These are phyloP conservation scores for Teleogryllus occipitalis DNA, from an alignment of 1,140 invertebrate genomes.

Conservation along the genomic window DNA sequence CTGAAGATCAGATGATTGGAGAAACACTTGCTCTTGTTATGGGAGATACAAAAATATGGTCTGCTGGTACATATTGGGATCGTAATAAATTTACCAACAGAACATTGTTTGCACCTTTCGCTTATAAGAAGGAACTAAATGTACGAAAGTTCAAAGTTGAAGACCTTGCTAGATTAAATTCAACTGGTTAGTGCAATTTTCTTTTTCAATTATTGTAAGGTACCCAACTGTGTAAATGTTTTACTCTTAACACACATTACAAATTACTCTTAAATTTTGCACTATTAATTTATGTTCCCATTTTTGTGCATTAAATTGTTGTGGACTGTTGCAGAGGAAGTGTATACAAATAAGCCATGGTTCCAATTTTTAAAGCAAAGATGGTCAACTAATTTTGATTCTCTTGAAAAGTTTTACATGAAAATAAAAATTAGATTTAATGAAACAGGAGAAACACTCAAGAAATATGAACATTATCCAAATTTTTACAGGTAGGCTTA, in stretches of 20 bases:
- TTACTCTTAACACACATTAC: neutral
- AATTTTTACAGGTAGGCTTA: slow-evolving; percentile 61
- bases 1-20: slow-evolving; percentile 90
- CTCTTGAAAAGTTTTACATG: slow-evolving; percentile 82
- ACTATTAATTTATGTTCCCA: slow-evolving; percentile 11
- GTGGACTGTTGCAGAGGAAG: slow-evolving; percentile 46
- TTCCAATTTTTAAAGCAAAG: slow-evolving; percentile 82
- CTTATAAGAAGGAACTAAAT: slow-evolving; percentile 78
- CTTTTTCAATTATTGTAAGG: slow-evolving; percentile 22
- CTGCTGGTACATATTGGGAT: slow-evolving; percentile 90
- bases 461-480: slow-evolving; percentile 85
- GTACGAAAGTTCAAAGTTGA: slow-evolving; percentile 78
- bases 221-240: neutral
- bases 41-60: slow-evolving; percentile 85
- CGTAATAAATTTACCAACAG: slow-evolving; percentile 90
- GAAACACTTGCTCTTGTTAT: slow-evolving; percentile 85
- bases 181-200: slow-evolving; percentile 45
- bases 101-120: slow-evolving; percentile 88
- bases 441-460: slow-evolving; percentile 69
- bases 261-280: neutral
- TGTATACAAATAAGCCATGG: slow-evolving; percentile 77
- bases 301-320: slow-evolving; percentile 21
- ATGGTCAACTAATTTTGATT: slow-evolving; percentile 90
- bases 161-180: slow-evolving; percentile 73
- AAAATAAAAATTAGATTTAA: slow-evolving; percentile 89